Base-by-base conservation (phyloP, 2,797 vertebrate genomes). In the Caiman crocodilus region DNA sequence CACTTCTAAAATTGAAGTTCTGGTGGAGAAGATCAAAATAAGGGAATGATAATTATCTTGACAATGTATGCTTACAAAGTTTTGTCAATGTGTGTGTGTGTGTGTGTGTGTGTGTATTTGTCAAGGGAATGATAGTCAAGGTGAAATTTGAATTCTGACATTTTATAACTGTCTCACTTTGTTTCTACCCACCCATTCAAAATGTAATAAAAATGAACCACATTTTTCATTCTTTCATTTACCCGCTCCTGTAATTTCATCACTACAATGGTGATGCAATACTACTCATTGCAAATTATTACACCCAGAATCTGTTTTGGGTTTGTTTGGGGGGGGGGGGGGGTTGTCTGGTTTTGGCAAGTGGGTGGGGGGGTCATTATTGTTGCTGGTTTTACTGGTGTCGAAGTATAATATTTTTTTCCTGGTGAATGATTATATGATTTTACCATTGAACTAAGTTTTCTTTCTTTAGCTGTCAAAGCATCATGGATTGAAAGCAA, bases 1-100 rank as follows among this genome's bases (percentile, higher is more conserved):
- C 67, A n/a, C 14, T 32, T 14, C 21, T 4, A 30, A 2, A 6
- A 4, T 1, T 7, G 11, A 23, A 3, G 6, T 5, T 21, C 21
- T 0, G 4, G 2, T n/a, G 58, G n/a, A 59, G 58, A 23, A 23
- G 20, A 57, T n/a, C 55, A 50, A 59, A 32, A 20, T 21, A 76
- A 15, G 57, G n/a, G 76, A 76, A 76, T 50, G 1, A 26, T 67
- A 30, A 32, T 30, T 17, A 10, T 32, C 0, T 6, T 58, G 1
- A 4, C 6, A 2, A 4, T 1, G n/a, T 32, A 32, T 18, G 3
- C 14, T 58, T 58, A 0, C 1, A 4, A 5, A 25, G 18, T 55
- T 59, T 32, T 20, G 69, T 4, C 17, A 4, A 84, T 13, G 14
- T 85, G n/a, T n/a, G n/a, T n/a, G n/a, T n/a, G n/a, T n/a, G n/a